A percentile compares a stretch with the other conserved stretches of the same genome.
Evolutionary conservation across 2,113 vertebrate species (phyloP).

Genomic region (Bubo scandiacus): DNA sequence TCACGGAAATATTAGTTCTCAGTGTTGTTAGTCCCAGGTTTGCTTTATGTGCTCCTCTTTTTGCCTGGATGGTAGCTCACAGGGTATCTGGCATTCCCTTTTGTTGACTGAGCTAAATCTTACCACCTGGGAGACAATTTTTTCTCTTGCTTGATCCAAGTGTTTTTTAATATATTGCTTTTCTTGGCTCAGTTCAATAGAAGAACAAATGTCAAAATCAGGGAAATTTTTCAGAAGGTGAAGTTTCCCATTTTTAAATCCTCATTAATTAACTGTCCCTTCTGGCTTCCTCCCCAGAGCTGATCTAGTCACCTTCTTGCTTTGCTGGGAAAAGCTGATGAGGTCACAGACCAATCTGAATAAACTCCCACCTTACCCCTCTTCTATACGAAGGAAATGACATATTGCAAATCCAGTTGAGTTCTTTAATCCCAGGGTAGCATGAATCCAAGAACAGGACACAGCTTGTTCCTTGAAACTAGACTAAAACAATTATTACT

Average conservation of each 20-base stretch:
- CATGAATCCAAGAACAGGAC: not conserved
- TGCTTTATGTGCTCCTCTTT: not conserved
- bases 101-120: not conserved
- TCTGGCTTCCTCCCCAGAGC: not conserved
- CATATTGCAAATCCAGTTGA: not conserved
- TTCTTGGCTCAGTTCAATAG: not conserved
- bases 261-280: not conserved
- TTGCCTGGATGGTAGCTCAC: not conserved
- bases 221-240: not conserved
- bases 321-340: not conserved
- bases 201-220: not conserved
- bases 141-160: not conserved
- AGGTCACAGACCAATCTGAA: not conserved
- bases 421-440: not conserved
- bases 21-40: not conserved
- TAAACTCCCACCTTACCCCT: not conserved
- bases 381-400: not conserved
- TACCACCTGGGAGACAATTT: not conserved
- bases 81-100: not conserved
- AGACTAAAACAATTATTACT: not conserved
- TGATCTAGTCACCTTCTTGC: not conserved
- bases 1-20: not conserved
- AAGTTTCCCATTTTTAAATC: not conserved
- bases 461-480: not conserved
- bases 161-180: not conserved